Base-by-base conservation (phyloP, 2,888 invertebrate species). In the Noctua janthe region DNA sequence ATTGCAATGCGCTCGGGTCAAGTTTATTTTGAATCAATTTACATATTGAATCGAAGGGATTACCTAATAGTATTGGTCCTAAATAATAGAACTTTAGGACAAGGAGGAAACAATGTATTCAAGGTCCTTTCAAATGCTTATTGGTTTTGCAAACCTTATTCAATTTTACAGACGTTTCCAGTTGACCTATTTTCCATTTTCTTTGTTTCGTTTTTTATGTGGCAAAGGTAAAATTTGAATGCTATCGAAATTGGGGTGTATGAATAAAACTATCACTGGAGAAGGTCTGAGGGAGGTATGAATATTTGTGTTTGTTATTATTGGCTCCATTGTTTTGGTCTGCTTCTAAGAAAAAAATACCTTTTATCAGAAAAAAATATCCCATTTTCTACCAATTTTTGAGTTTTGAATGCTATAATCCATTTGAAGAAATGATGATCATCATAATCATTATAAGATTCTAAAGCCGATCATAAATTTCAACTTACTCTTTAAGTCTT, bases 21-120 rank as follows among this genome's bases (percentile, higher is more conserved):
- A 85, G 88, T 88, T 90, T 90, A 85, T 87, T 90, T 88, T 89
- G 82, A 86, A 86, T 87, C 82, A 89, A 90, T 90, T 91, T 90
- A 82, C 90, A 90, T 90, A 87, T 84, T 89, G 75, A 86, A 89
- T 85, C 77, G 82, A 82, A 89, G 80, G 86, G 89, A 83, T 87
- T 87, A 77, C 84, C 67, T 87, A 79, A 84, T 83, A 84, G 85
- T 82, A 87, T 80, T 78, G 78, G 77, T 81, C 78, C 81, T 81
- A 80, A 80, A 85, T 85, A 86, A 84, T 85, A 82, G 47, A 88
- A 76, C 29, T 71, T 78, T 71, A 74, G 80, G 39, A 59, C 72
- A 49, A 78, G 70, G 10, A 72, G 39, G 75, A 71, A 81, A 71
- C 70, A 73, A 76, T 70, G 64, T 77, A 71, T 76, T 76, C 39